A percentile compares a stretch with the other conserved stretches of the same genome.
phyloP scores from a whole-genome alignment of 2,888 invertebrate species.

The Cheilosia grossa region DNA sequence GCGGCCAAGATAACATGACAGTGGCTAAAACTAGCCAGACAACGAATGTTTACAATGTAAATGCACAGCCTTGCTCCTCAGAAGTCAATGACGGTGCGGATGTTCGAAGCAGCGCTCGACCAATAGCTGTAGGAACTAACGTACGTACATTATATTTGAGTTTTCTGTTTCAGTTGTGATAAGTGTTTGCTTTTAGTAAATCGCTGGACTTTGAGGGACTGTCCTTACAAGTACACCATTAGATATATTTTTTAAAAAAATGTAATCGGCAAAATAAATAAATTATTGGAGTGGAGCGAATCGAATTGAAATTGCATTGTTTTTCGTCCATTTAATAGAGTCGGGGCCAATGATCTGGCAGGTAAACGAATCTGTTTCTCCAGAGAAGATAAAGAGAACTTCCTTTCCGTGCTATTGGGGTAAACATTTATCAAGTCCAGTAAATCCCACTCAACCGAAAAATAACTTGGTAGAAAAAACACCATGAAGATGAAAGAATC shows the following conservation, averaged over 20 bases:
- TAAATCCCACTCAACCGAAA: too few relatives aligned
- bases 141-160: neutral
- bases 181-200: slow-evolving; percentile 39
- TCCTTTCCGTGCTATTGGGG: too few relatives aligned
- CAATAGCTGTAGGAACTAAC: slow-evolving; percentile 35
- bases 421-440: too few relatives aligned
- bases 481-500: too few relatives aligned
- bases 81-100: neutral
- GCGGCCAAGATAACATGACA: neutral
- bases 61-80: slow-evolving; percentile 17
- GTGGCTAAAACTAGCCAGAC: neutral
- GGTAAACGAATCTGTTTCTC: too few relatives aligned
- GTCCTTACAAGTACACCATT: slow-evolving; percentile 35
- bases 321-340: neutral
- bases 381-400: too few relatives aligned
- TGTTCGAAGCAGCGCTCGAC: slow-evolving; percentile 11
- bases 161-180: neutral
- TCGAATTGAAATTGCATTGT: neutral
- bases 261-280: slow-evolving; percentile 35
- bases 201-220: slow-evolving; percentile 57
- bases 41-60: slow-evolving; percentile 4
- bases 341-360: too few relatives aligned
- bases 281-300: neutral
- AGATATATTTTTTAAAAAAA: slow-evolving; percentile 47
- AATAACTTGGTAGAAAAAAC: too few relatives aligned